A percentile compares a stretch with the other conserved stretches of the same genome.
Evolutionary conservation across 2,888 invertebrate genomes (phyloP).

Genomic region (Brassicogethes aeneus): DNA sequence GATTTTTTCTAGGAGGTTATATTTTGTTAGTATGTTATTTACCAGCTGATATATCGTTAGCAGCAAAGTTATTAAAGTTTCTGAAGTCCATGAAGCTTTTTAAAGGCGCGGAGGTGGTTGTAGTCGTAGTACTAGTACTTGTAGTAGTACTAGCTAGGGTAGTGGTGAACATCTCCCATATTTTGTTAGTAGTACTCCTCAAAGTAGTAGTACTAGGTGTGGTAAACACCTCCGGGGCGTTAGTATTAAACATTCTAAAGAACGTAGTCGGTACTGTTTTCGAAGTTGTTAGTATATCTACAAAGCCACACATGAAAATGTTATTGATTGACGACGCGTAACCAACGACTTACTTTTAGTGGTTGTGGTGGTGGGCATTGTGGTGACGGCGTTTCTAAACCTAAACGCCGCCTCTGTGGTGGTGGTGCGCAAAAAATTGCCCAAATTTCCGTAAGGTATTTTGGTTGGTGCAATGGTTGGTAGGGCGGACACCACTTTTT

Average conservation of each 20-base stretch:
- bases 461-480: conserved; percentile 25
- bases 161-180: conserved; percentile 6
- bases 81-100: conserved; percentile 38
- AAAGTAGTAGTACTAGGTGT: conserved; percentile 25
- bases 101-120: conserved; percentile 20
- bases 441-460: no score
- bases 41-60: conserved; percentile 33
- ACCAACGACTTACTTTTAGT: conserved; percentile 42
- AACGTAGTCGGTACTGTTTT: conserved; percentile 30
- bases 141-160: conserved; percentile 4
- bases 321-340: not conserved
- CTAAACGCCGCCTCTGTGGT: no score
- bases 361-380: conserved; percentile 42
- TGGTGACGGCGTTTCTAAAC: conserved; percentile 39
- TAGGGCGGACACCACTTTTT: conserved; percentile 35
- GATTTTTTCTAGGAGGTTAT: no score
- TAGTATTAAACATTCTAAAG: conserved; percentile 23
- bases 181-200: conserved; percentile 25
- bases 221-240: conserved; percentile 13
- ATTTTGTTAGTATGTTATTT: conserved; percentile 10
- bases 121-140: conserved; percentile 16
- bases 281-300: conserved; percentile 30
- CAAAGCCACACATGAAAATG: not conserved
- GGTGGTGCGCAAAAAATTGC: no score
- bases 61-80: conserved; percentile 35